Conservation (phyloP, 2,888 invertebrate species). For the Trachelus tabidus region DNA sequence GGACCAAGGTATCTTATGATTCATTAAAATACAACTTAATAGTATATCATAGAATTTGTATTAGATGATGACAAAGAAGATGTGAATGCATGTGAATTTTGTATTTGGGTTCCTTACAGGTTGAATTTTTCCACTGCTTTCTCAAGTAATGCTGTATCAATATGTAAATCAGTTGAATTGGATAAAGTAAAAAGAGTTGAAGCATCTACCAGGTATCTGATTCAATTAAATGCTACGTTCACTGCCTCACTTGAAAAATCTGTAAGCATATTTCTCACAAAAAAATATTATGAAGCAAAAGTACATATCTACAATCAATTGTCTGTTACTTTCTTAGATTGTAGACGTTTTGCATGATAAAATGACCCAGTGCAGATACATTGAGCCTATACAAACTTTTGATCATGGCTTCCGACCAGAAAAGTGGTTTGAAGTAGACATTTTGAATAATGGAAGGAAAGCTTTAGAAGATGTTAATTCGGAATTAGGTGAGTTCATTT, state of each 20-base stretch:
- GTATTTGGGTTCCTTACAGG: conserved; percentile 66
- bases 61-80: neutral
- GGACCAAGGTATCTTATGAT: conserved; percentile 78
- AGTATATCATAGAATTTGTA: neutral
- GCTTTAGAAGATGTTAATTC: conserved; percentile 86
- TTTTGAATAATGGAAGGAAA: conserved; percentile 79
- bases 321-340: conserved; percentile 62
- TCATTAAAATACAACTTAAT: neutral
- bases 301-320: neutral
- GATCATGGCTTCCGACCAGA: conserved; percentile 71
- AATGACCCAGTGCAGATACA: conserved; percentile 94
- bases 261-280: conserved; percentile 35
- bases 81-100: neutral
- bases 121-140: conserved; percentile 96
- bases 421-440: conserved; percentile 85
- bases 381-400: conserved; percentile 71
- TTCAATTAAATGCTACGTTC: neutral
- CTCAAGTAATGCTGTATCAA: conserved; percentile 96
- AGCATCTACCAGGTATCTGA: conserved; percentile 80
- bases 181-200: conserved; percentile 83
- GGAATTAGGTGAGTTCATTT: conserved; percentile 72
- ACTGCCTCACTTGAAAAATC: conserved; percentile 33
- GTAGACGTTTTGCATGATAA: conserved; percentile 82
- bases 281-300: conserved; percentile 1
- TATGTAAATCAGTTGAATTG: conserved; percentile 87